Percentiles rank a stretch among this genome's conserved stretches.
phyloP scores from a whole-genome alignment of 2,113 vertebrate genomes.

The Tachysurus vachellii region DNA sequence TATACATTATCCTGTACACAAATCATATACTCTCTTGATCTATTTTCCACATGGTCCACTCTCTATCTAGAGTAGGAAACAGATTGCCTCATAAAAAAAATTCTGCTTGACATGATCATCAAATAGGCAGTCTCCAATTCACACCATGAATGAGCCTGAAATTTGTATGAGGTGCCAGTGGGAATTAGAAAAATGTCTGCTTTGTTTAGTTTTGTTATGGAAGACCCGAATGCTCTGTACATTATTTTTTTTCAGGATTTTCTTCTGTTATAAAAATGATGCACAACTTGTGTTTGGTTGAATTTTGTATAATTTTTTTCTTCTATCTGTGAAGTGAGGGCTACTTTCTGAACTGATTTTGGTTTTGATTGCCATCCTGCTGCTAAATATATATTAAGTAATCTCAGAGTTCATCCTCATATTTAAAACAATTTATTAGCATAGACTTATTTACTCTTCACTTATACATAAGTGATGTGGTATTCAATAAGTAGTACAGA shows the following conservation, averaged over 20 bases:
- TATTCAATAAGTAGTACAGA: background rate
- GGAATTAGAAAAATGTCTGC: background rate
- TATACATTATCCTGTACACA: background rate
- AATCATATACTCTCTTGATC: background rate
- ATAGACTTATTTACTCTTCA: background rate
- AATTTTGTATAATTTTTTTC: background rate
- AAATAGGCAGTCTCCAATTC: background rate
- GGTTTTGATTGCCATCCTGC: background rate
- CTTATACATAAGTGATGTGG: background rate
- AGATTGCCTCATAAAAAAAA: background rate
- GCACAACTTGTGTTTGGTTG: background rate
- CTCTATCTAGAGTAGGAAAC: background rate
- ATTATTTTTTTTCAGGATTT: background rate
- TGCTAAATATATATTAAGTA: background rate
- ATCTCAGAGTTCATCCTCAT: background rate
- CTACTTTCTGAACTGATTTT: background rate
- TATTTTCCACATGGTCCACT: background rate
- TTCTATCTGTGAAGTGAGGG: background rate
- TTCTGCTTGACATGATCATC: background rate
- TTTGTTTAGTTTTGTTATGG: background rate
- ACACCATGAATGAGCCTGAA: background rate
- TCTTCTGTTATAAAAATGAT: background rate
- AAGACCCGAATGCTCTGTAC: background rate
- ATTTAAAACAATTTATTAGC: background rate
- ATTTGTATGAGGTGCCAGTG: background rate